These are phyloP conservation scores for Hydriomena furcata DNA, from an alignment of 2,888 invertebrate genomes.

Conservation along the genomic window DNA sequence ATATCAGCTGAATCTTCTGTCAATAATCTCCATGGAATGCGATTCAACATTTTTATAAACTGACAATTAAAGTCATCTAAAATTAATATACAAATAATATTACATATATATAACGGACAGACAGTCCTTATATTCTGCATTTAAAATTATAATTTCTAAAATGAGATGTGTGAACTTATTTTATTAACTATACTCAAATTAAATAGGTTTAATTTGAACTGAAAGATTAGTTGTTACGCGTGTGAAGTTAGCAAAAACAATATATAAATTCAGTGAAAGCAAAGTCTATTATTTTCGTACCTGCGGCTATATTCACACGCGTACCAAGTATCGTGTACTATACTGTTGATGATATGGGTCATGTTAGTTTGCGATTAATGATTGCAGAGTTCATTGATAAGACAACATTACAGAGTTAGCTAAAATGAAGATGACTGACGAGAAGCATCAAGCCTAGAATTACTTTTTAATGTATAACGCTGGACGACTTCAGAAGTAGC, in stretches of 20 bases:
- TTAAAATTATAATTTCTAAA: conserved; percentile 56
- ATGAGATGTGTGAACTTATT: conserved; percentile 61
- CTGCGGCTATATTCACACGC: conserved; percentile 7
- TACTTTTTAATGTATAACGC: neutral
- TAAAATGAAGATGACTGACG: neutral
- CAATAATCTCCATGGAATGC: conserved; percentile 32
- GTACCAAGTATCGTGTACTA: neutral
- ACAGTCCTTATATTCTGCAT: conserved; percentile 58
- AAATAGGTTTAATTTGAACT: conserved; percentile 57
- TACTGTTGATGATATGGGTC: neutral
- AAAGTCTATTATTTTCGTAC: neutral
- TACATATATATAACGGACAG: conserved; percentile 55
- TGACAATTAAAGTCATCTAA: conserved; percentile 32
- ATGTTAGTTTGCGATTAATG: too few species aligned
- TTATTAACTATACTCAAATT: conserved; percentile 53
- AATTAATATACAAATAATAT: conserved; percentile 37
- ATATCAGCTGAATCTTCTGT: neutral
- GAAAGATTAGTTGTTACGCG: conserved; percentile 30
- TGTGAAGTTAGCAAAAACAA: conserved; percentile 9
- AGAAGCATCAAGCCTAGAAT: conserved; percentile 11
- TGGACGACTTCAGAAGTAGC: too few species aligned
- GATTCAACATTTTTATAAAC: conserved; percentile 22
- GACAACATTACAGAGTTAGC: neutral
- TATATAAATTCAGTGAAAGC: conserved; percentile 11
- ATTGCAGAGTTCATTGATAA: neutral